These are phyloP conservation scores for Therioaphis trifolii DNA, from an alignment of 2,888 invertebrate species.

Conservation along the genomic window DNA sequence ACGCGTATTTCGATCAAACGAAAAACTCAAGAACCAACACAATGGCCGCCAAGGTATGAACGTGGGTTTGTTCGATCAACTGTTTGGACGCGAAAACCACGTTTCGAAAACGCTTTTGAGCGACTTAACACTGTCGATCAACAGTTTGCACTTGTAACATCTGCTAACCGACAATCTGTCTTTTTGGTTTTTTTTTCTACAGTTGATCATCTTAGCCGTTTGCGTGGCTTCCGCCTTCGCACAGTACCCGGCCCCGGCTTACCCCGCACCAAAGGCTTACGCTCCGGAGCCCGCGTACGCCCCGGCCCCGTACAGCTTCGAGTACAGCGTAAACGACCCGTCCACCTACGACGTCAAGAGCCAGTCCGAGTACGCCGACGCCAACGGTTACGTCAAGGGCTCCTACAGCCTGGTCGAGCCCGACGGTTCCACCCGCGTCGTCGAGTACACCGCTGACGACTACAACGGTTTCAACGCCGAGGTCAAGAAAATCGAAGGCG, in stretches of 20 bases:
- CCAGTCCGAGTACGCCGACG: slow-evolving; percentile 60
- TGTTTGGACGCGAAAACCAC: neutral
- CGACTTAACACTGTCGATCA: too few species aligned
- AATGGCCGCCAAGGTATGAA: slow-evolving; percentile 51
- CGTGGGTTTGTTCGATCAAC: too few species aligned
- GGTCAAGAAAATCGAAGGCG: slow-evolving; percentile 56
- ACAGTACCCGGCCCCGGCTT: slow-evolving; percentile 63
- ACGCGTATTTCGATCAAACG: neutral
- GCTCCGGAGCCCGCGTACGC: slow-evolving; percentile 54
- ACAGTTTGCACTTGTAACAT: too few species aligned
- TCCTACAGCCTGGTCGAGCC: slow-evolving; percentile 57
- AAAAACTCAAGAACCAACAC: neutral
- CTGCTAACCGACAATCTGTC: neutral
- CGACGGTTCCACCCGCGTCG: slow-evolving; percentile 62
- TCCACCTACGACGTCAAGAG: slow-evolving; percentile 60
- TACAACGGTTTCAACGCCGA: slow-evolving; percentile 60
- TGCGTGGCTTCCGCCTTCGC: slow-evolving; percentile 45
- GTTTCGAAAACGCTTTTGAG: too few species aligned
- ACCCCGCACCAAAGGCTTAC: slow-evolving; percentile 54
- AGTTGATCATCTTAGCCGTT: slow-evolving; percentile 59
- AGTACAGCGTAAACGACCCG: slow-evolving; percentile 62
- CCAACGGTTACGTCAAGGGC: slow-evolving; percentile 64
- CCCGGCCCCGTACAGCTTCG: slow-evolving; percentile 60
- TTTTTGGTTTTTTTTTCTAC: neutral
- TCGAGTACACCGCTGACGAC: slow-evolving; percentile 61